phyloP scores from a whole-genome alignment of 1,140 invertebrate genomes.

The Stegodyphus dumicola region DNA sequence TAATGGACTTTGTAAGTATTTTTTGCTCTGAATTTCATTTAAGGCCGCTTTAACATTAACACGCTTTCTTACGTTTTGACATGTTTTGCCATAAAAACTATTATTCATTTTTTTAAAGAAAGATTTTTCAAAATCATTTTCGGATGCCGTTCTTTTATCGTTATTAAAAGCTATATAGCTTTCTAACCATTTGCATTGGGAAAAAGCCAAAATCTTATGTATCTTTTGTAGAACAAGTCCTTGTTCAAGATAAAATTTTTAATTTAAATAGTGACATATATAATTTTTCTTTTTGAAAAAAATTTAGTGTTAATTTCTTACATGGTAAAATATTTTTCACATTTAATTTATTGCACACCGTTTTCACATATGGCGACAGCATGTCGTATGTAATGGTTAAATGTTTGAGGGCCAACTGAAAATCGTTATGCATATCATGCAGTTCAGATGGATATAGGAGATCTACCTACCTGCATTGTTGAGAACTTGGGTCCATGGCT shows the following conservation, averaged over 20 bases:
- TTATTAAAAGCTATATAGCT: conserved; percentile 70
- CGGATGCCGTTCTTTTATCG: conserved; percentile 62
- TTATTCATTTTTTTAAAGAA: conserved; percentile 70
- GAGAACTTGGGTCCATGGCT: no score
- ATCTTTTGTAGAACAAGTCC: conserved; percentile 70
- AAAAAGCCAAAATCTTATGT: conserved; percentile 69
- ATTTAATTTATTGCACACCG: conserved; percentile 2
- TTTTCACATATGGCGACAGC: not conserved
- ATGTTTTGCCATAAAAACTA: conserved; percentile 70
- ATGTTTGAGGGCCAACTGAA: not conserved
- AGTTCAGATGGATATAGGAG: not conserved
- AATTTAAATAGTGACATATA: conserved; percentile 70
- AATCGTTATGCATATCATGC: not conserved
- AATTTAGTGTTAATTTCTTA: conserved; percentile 43
- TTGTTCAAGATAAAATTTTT: conserved; percentile 68
- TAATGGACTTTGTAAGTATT: conserved; percentile 51
- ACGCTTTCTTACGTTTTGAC: conserved; percentile 70
- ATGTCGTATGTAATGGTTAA: not conserved
- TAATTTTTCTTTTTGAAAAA: conserved; percentile 66
- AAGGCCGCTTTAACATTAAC: conserved; percentile 66
- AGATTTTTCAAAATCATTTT: conserved; percentile 64
- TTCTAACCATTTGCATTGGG: conserved; percentile 70
- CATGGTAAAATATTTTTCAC: not conserved
- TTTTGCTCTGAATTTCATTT: conserved; percentile 66
- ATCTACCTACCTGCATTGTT: no score